Percentiles rank a stretch among this genome's conserved stretches.
Evolutionary conservation across 2,888 invertebrate genomes (phyloP).

Genomic region (Synanthedon tipuliformis): DNA sequence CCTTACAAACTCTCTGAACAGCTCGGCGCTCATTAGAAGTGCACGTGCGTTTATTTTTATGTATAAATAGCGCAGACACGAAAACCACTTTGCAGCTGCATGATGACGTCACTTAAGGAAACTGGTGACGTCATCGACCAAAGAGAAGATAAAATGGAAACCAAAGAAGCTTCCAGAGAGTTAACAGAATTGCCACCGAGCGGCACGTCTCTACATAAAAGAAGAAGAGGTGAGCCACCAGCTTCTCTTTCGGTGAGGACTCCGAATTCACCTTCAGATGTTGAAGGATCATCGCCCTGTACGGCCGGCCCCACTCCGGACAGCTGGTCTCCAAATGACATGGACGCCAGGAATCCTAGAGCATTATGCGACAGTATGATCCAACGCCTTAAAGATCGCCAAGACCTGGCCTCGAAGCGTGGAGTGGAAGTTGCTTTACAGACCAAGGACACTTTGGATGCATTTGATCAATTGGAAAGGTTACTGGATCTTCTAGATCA

Average conservation of each 20-base stretch:
- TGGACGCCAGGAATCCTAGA: slow-evolving; percentile 39
- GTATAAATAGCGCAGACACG: slow-evolving; percentile 51
- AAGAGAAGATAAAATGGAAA: slow-evolving; percentile 13
- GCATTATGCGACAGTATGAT: slow-evolving; percentile 51
- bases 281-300: slow-evolving; percentile 56
- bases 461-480: slow-evolving; percentile 84
- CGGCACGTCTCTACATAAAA: slow-evolving; percentile 54
- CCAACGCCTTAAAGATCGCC: slow-evolving; percentile 44
- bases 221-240: slow-evolving; percentile 55
- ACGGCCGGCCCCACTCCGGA: slow-evolving; percentile 49
- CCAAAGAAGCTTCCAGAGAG: slow-evolving; percentile 30
- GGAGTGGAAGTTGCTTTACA: slow-evolving; percentile 68
- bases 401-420: slow-evolving; percentile 60
- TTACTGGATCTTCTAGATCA: slow-evolving; percentile 83
- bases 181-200: slow-evolving; percentile 46
- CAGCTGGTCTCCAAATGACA: slow-evolving; percentile 33
- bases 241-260: slow-evolving; percentile 47
- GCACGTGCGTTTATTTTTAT: slow-evolving; percentile 61
- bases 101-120: slow-evolving; percentile 52
- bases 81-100: slow-evolving; percentile 23
- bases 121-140: slow-evolving; percentile 37
- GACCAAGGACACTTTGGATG: slow-evolving; percentile 72
- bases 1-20: slow-evolving; percentile 31
- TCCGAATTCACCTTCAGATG: slow-evolving; percentile 49
- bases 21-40: slow-evolving; percentile 13